Percentiles rank a stretch among this genome's conserved stretches.
Conservation (phyloP, 2,113 vertebrate species). For the Vicugna pacos region DNA sequence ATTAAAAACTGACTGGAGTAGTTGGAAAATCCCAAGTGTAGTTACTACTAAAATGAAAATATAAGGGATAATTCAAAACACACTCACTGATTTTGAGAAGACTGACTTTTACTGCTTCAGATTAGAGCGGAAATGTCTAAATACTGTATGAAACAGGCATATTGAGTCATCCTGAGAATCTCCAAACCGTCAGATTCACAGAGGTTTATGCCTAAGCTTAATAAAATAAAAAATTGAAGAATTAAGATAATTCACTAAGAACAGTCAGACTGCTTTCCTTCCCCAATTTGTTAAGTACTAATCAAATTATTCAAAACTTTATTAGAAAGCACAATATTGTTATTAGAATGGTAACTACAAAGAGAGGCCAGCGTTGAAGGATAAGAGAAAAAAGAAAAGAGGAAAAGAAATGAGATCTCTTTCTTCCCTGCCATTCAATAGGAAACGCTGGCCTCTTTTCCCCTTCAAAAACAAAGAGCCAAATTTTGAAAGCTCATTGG, state of each 20-base stretch:
- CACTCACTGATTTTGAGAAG: background rate
- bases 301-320: background rate
- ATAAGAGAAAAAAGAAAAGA: background rate
- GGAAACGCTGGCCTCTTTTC: background rate
- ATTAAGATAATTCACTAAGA: background rate
- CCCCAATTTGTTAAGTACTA: background rate
- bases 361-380: background rate
- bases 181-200: background rate
- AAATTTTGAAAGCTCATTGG: background rate
- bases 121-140: background rate
- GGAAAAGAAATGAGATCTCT: background rate
- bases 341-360: background rate
- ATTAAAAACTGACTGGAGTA: conserved; percentile 5
- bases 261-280: background rate
- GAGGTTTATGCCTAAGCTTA: background rate
- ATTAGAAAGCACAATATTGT: background rate
- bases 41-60: background rate
- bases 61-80: background rate
- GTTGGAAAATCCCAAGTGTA: background rate
- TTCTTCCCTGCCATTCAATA: background rate
- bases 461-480: background rate
- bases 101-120: background rate
- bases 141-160: background rate
- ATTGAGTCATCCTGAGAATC: background rate
- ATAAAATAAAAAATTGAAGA: background rate